Evolutionary conservation across 1,140 invertebrate species (phyloP).

Genomic region (Matsumurasca onukii): DNA sequence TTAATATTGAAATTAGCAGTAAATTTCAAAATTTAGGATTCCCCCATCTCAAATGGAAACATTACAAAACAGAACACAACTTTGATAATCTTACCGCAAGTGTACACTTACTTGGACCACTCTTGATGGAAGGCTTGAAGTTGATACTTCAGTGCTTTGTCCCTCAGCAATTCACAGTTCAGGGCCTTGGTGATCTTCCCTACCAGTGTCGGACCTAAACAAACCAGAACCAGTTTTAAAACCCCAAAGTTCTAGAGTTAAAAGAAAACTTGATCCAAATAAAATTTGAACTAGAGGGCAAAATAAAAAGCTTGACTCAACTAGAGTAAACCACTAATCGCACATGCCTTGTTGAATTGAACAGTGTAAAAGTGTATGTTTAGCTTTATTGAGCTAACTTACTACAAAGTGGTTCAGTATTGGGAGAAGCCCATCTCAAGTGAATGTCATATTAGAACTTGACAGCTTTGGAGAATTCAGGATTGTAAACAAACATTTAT

Average conservation of each 20-base stretch:
- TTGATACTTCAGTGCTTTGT: conserved; percentile 35
- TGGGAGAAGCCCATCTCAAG: too few relatives aligned
- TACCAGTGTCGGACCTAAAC: conserved; percentile 36
- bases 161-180: conserved; percentile 34
- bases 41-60: too few relatives aligned
- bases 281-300: background rate
- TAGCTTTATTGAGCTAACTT: background rate
- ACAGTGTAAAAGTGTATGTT: conserved; percentile 4
- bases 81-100: too few relatives aligned
- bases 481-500: too few relatives aligned
- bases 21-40: too few relatives aligned
- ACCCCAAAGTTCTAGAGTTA: background rate
- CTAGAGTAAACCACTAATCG: background rate
- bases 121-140: conserved; percentile 37
- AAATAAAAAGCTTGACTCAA: background rate
- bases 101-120: conserved; percentile 37
- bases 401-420: background rate
- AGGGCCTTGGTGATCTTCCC: conserved; percentile 37
- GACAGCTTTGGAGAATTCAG: too few relatives aligned
- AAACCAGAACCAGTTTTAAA: conserved; percentile 1
- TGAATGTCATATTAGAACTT: too few relatives aligned
- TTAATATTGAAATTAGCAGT: too few relatives aligned
- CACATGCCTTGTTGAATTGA: background rate
- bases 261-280: background rate
- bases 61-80: too few relatives aligned